phyloP scores from a whole-genome alignment of 2,797 vertebrate species.

The Apodemus agrarius region DNA sequence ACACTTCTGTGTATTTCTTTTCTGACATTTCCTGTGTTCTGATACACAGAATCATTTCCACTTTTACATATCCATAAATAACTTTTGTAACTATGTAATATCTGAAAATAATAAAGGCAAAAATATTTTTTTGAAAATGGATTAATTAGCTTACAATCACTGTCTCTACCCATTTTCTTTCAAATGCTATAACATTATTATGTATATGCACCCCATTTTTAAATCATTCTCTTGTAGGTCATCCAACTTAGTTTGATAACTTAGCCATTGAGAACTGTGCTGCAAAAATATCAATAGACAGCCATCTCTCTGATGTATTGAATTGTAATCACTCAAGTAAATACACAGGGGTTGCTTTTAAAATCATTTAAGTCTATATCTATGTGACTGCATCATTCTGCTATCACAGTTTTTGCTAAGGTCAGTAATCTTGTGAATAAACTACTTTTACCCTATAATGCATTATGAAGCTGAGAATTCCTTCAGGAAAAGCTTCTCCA shows the following conservation, averaged over 20 bases:
- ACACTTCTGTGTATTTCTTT: neutral
- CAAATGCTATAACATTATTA: neutral
- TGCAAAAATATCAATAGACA: neutral
- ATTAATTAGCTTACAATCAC: neutral
- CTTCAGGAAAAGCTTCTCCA: neutral
- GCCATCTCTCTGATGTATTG: neutral
- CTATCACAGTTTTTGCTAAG: neutral
- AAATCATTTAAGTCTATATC: neutral
- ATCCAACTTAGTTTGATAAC: neutral
- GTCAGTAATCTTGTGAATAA: neutral
- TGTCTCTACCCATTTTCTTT: neutral
- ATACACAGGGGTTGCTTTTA: neutral
- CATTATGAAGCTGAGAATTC: neutral
- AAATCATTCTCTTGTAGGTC: neutral
- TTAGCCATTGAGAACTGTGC: neutral
- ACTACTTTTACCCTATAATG: neutral
- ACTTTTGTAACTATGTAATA: neutral
- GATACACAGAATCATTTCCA: neutral
- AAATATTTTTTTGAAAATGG: neutral
- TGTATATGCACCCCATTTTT: neutral
- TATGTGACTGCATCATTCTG: neutral
- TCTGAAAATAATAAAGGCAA: neutral
- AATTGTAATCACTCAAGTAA: neutral
- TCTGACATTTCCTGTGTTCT: neutral
- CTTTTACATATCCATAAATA: neutral